phyloP scores from a whole-genome alignment of 2,888 invertebrate genomes.

The Mylabris sibirica region DNA sequence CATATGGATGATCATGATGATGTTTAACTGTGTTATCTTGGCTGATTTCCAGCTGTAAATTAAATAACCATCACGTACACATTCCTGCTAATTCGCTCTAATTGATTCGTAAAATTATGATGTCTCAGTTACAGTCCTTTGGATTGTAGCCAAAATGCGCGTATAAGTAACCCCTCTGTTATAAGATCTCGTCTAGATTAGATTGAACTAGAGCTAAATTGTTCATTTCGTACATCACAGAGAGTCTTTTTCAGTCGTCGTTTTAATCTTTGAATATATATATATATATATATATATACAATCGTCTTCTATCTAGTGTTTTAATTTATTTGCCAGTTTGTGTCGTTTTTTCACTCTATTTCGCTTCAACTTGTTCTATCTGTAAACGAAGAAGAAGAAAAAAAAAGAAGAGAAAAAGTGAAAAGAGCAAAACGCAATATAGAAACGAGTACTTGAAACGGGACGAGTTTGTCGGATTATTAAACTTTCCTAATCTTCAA shows the following conservation, averaged over 20 bases:
- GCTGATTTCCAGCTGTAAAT: conserved; percentile 39
- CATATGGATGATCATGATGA: background rate
- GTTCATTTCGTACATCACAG: background rate
- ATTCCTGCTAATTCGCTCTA: conserved; percentile 39
- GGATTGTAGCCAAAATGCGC: conserved; percentile 39
- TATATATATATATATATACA: no score
- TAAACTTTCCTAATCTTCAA: conserved; percentile 33
- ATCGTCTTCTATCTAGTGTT: background rate
- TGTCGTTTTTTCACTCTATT: background rate
- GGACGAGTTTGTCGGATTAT: conserved; percentile 20
- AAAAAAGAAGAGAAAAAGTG: background rate
- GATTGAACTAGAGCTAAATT: conserved; percentile 6
- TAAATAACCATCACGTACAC: conserved; percentile 37
- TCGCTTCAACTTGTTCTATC: background rate
- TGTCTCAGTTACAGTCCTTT: conserved; percentile 43
- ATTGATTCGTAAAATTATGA: conserved; percentile 43
- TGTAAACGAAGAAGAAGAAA: no score
- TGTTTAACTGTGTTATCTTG: conserved; percentile 18
- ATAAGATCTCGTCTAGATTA: background rate
- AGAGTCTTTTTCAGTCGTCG: background rate
- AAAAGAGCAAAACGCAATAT: background rate
- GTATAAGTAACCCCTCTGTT: conserved; percentile 15
- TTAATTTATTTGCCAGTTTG: conserved; percentile 5
- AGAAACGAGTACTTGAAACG: background rate
- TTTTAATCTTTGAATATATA: conserved; percentile 4